Percentiles rank a stretch among this genome's conserved stretches.
phyloP scores from a whole-genome alignment of 2,113 vertebrate genomes.

The Callaeas wilsoni region DNA sequence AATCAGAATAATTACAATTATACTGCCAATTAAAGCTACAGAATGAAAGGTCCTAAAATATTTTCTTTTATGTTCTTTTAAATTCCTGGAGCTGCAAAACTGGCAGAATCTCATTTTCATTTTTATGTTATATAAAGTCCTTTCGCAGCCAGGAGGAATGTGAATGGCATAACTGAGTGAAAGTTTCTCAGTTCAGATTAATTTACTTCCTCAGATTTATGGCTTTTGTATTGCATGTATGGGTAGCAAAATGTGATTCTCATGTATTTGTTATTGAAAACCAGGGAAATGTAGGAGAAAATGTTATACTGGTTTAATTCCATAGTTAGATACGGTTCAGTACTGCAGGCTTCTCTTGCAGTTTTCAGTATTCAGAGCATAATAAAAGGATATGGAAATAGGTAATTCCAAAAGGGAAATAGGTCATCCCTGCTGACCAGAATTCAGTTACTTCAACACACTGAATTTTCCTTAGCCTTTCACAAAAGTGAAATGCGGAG shows the following conservation, averaged over 20 bases:
- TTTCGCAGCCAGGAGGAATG: conserved; percentile 74
- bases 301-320: conserved; percentile 51
- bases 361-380: conserved; percentile 63
- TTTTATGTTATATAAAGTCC: conserved; percentile 68
- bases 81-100: conserved; percentile 69
- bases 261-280: conserved; percentile 66
- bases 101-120: conserved; percentile 75
- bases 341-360: conserved; percentile 14
- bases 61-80: conserved; percentile 84
- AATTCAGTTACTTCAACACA: background rate
- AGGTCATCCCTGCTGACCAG: background rate
- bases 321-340: conserved; percentile 42
- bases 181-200: conserved; percentile 61
- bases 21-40: conserved; percentile 14
- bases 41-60: conserved; percentile 55
- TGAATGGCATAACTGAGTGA: conserved; percentile 68
- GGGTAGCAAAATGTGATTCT: conserved; percentile 65
- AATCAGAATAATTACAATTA: conserved; percentile 37
- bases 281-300: conserved; percentile 40
- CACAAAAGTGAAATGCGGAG: background rate
- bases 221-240: conserved; percentile 69
- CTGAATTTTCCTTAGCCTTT: background rate
- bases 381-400: conserved; percentile 66
- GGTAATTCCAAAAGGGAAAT: conserved; percentile 6
- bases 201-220: conserved; percentile 63